phyloP scores from a whole-genome alignment of 53 echinoderm and acorn worm species.

The Hippasteria phrygiana region DNA sequence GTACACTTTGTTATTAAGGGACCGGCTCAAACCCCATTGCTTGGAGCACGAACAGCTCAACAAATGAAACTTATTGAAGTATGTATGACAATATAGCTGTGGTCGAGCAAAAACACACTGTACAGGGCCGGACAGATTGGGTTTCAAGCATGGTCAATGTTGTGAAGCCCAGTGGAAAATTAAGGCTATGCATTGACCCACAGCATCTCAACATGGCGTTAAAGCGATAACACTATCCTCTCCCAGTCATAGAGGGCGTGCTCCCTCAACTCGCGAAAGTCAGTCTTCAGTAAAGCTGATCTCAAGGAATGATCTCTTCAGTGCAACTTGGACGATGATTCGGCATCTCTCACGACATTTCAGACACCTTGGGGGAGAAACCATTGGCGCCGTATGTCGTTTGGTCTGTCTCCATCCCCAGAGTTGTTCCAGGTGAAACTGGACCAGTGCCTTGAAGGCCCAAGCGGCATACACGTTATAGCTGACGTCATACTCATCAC shows the following conservation, averaged over 20 bases:
- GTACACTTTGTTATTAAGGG: constrained; percentile 57
- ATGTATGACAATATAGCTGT: too few species aligned
- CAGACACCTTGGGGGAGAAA: not conserved
- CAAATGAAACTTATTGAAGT: too few species aligned
- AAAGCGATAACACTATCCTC: constrained; percentile 65
- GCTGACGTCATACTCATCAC: too few species aligned
- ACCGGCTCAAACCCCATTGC: constrained; percentile 11
- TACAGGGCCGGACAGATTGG: constrained; percentile 68
- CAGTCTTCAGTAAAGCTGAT: constrained; percentile 41
- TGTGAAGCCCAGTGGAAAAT: constrained; percentile 47
- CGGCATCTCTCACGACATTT: not conserved
- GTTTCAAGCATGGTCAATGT: constrained; percentile 38
- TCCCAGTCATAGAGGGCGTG: constrained; percentile 62
- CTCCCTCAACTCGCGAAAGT: constrained; percentile 22
- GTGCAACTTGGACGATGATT: not conserved
- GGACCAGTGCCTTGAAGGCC: too few species aligned
- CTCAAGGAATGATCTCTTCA: not conserved
- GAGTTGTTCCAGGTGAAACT: too few species aligned
- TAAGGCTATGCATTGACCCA: constrained; percentile 49
- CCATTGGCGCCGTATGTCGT: too few species aligned
- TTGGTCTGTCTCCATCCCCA: too few species aligned
- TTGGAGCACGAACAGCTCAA: constrained; percentile 54
- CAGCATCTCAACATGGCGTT: constrained; percentile 63
- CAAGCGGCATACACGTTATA: too few species aligned
- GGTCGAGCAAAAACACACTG: too few species aligned